Evolutionary conservation across 1,140 invertebrate genomes (phyloP).

Genomic region (Panagrolaimus sp.): DNA sequence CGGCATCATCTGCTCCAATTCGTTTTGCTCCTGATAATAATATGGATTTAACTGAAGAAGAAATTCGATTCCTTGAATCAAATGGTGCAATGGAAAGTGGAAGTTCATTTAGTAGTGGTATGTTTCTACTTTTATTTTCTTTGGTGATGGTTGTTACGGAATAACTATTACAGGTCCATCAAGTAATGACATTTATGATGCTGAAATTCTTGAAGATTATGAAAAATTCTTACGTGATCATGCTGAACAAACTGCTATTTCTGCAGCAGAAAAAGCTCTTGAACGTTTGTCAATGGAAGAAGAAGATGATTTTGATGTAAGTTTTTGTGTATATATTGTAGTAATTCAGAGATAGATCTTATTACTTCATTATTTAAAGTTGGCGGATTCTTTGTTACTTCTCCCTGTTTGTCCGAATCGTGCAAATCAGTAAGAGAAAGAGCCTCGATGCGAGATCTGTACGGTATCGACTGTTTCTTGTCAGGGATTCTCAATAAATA

Average conservation of each 20-base stretch:
- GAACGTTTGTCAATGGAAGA: slow-evolving; percentile 43
- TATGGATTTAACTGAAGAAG: slow-evolving; percentile 13
- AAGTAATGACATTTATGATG: slow-evolving; percentile 24
- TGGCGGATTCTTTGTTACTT: too few relatives aligned
- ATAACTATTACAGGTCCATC: background rate
- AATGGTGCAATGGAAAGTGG: slow-evolving; percentile 12
- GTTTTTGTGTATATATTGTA: too few relatives aligned
- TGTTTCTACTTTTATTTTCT: background rate
- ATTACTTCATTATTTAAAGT: too few relatives aligned
- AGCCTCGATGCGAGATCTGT: too few relatives aligned
- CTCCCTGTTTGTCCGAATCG: too few relatives aligned
- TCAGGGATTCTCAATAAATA: too few relatives aligned
- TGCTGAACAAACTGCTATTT: slow-evolving; percentile 35
- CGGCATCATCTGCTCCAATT: background rate
- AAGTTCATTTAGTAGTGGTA: background rate
- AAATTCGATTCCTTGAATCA: background rate
- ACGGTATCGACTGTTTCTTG: too few relatives aligned
- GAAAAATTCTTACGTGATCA: slow-evolving; percentile 40
- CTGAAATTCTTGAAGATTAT: slow-evolving; percentile 36
- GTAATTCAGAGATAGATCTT: too few relatives aligned
- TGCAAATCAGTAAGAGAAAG: too few relatives aligned
- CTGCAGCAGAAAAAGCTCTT: slow-evolving; percentile 41
- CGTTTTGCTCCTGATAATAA: background rate
- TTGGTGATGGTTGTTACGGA: background rate
- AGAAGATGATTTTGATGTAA: slow-evolving; percentile 18